Percentiles rank a stretch among this genome's conserved stretches.
Conservation (phyloP, 2,113 vertebrate species). For the Boleophthalmus pectinirostris region DNA sequence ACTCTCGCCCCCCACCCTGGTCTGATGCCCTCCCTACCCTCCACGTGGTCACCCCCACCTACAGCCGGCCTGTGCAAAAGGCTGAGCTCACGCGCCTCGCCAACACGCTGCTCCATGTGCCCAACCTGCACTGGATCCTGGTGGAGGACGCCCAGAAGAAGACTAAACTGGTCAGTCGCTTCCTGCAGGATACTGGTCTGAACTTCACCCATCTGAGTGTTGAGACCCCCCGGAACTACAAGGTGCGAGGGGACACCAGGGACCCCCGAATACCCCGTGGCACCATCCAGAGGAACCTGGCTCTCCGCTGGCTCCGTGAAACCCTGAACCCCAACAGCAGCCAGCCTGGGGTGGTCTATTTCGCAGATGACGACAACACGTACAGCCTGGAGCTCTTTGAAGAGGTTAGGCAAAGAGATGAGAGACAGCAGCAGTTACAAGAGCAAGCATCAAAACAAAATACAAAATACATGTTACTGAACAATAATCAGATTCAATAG, state of each 20-base stretch:
- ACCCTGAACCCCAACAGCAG: conserved; percentile 69
- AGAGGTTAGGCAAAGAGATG: conserved; percentile 77
- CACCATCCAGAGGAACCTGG: conserved; percentile 90
- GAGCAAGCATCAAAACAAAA: not conserved
- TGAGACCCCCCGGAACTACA: conserved; percentile 83
- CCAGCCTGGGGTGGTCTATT: conserved; percentile 87
- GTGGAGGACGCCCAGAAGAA: conserved; percentile 87
- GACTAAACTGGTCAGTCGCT: conserved; percentile 80
- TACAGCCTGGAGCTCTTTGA: conserved; percentile 96
- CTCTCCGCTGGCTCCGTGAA: conserved; percentile 88
- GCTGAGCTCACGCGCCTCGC: conserved; percentile 90
- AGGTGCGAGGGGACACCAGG: conserved; percentile 68
- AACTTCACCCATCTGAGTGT: conserved; percentile 91
- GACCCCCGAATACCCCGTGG: conserved; percentile 81
- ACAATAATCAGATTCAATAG: not conserved
- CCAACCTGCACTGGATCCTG: conserved; percentile 93
- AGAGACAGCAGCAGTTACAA: not conserved
- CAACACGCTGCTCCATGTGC: conserved; percentile 90
- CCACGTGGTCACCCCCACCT: conserved; percentile 87
- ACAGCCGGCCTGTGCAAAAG: conserved; percentile 89
- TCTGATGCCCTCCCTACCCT: conserved; percentile 80
- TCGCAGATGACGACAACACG: conserved; percentile 96
- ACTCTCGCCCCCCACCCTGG: conserved; percentile 81
- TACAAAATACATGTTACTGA: not conserved
- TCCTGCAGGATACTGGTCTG: conserved; percentile 84